A percentile compares a stretch with the other conserved stretches of the same genome.
Conservation (phyloP, 2,797 vertebrate species). For the Macropodus opercularis region DNA sequence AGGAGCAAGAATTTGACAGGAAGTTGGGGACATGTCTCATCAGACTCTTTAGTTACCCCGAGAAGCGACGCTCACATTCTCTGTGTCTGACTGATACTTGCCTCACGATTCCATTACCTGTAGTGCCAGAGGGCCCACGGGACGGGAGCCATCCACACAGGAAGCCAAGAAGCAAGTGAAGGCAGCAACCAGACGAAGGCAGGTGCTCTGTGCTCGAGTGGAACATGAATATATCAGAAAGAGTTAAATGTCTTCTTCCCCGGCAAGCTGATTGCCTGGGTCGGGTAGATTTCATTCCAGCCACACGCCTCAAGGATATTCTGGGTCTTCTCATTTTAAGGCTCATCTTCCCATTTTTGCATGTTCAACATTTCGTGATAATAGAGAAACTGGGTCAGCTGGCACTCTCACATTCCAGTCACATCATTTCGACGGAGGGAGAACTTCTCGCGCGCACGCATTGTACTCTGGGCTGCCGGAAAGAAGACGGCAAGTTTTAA, state of each 20-base stretch:
- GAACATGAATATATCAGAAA: slow-evolving; percentile 68
- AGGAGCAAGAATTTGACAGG: slow-evolving; percentile 42
- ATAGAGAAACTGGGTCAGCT: slow-evolving; percentile 75
- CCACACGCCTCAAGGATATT: slow-evolving; percentile 67
- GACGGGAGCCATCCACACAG: slow-evolving; percentile 58
- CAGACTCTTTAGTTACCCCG: slow-evolving; percentile 56
- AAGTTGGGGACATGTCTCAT: slow-evolving; percentile 49
- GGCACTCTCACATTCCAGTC: slow-evolving; percentile 59
- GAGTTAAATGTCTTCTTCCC: slow-evolving; percentile 63
- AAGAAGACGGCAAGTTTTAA: slow-evolving; percentile 42
- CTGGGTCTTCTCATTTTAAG: slow-evolving; percentile 70
- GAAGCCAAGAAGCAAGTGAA: slow-evolving; percentile 64
- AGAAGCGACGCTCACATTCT: slow-evolving; percentile 54
- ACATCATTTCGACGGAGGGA: slow-evolving; percentile 53
- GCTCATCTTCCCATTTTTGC: slow-evolving; percentile 74
- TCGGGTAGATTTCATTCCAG: slow-evolving; percentile 71
- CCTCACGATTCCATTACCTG: slow-evolving; percentile 65
- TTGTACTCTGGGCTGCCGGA: slow-evolving; percentile 43
- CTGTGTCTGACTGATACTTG: slow-evolving; percentile 63
- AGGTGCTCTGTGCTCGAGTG: slow-evolving; percentile 52
- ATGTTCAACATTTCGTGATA: slow-evolving; percentile 75
- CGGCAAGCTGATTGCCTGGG: slow-evolving; percentile 66
- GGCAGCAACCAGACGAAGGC: slow-evolving; percentile 61
- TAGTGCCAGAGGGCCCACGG: slow-evolving; percentile 54
- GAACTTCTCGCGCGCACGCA: slow-evolving; percentile 60